Conservation (phyloP, 2,113 vertebrate genomes). For the Coreoperca whiteheadi region DNA sequence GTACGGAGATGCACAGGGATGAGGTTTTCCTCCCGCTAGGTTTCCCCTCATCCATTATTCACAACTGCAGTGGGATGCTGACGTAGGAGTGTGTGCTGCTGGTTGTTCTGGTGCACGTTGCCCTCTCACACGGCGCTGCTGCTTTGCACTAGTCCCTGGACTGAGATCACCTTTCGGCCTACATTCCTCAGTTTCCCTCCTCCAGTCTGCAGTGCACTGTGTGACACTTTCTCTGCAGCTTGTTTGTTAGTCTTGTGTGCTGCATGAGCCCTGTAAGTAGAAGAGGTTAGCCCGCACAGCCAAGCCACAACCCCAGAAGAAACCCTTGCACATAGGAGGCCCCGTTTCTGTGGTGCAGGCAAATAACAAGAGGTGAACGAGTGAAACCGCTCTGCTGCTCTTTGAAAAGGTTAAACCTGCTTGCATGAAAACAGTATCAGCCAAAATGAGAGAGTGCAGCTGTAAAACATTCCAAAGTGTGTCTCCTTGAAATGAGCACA, state of each 20-base stretch:
- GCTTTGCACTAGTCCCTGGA: not conserved
- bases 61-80: constrained; percentile 17
- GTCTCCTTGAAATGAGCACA: not conserved
- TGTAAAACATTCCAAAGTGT: not conserved
- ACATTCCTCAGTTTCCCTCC: constrained; percentile 26
- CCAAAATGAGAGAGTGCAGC: not conserved
- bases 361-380: not conserved
- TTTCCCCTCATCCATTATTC: constrained; percentile 57
- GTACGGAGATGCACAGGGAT: not conserved
- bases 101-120: not conserved
- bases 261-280: constrained; percentile 25
- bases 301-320: not conserved
- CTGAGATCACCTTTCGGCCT: constrained; percentile 16
- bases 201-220: not conserved
- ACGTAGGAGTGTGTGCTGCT: not conserved
- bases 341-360: not conserved
- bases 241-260: constrained; percentile 15
- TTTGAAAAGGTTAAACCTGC: not conserved
- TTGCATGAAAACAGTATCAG: not conserved
- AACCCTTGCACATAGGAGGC: not conserved
- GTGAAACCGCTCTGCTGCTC: not conserved
- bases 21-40: constrained; percentile 23
- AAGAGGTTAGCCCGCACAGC: not conserved
- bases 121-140: not conserved
- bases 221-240: not conserved